These are phyloP conservation scores for Eupristina koningsbergeri DNA, from an alignment of 1,140 invertebrate genomes.

Conservation along the genomic window DNA sequence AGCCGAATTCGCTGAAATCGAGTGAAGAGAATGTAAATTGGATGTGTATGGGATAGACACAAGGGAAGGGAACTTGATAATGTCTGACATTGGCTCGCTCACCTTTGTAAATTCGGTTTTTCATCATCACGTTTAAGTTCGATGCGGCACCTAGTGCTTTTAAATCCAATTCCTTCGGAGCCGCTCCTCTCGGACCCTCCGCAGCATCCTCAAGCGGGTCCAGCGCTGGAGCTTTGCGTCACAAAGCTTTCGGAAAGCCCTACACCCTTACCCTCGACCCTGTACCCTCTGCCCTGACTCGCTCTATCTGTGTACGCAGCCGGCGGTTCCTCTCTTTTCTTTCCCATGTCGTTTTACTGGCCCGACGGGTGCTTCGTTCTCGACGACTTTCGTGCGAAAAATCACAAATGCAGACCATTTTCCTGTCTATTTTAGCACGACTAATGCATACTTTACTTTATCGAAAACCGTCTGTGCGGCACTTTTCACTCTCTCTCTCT, in stretches of 20 bases:
- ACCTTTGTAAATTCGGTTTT: neutral
- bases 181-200: constrained; percentile 36
- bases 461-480: neutral
- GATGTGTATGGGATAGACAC: too few species aligned
- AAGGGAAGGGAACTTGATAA: neutral
- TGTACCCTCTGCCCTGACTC: too few species aligned
- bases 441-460: constrained; percentile 43
- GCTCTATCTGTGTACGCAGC: constrained; percentile 6
- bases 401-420: constrained; percentile 38
- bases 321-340: neutral
- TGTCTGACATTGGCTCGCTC: neutral
- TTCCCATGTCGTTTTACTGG: neutral
- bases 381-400: constrained; percentile 29
- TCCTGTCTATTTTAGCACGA: constrained; percentile 10
- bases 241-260: constrained; percentile 52
- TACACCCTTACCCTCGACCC: too few species aligned
- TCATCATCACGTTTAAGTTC: neutral
- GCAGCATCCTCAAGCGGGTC: neutral
- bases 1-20: too few species aligned
- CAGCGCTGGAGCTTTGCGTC: constrained; percentile 41
- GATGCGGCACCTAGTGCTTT: constrained; percentile 49
- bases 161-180: constrained; percentile 64
- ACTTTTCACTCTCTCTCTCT: too few species aligned
- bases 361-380: neutral
- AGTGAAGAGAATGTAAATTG: too few species aligned